Evolutionary conservation across 2,113 vertebrate genomes (phyloP).

Genomic region (Epinephelus lanceolatus): DNA sequence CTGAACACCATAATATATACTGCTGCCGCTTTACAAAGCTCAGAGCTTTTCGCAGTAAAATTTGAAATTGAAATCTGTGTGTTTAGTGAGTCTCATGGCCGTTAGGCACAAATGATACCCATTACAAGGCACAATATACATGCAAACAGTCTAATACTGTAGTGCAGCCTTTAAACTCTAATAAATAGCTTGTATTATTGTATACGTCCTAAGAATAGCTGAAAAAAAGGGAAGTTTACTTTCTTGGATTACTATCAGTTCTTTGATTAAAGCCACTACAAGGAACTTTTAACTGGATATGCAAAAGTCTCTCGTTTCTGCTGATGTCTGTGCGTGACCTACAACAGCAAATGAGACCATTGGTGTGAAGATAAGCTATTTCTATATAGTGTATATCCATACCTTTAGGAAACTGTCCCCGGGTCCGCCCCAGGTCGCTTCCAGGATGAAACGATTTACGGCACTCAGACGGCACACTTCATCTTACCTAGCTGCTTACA

Average conservation of each 20-base stretch:
- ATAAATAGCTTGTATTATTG: background rate
- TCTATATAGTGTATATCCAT: no score
- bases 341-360: no score
- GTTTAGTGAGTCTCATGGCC: background rate
- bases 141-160: background rate
- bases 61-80: background rate
- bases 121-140: background rate
- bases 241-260: background rate
- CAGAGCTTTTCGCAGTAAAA: background rate
- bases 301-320: no score
- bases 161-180: background rate
- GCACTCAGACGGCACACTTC: no score
- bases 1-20: background rate
- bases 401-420: no score
- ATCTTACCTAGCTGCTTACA: no score
- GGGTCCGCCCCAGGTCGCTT: no score
- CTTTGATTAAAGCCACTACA: background rate
- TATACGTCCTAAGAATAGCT: background rate
- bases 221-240: background rate
- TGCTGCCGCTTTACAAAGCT: background rate
- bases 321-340: no score
- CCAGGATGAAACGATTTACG: no score
- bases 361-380: no score
- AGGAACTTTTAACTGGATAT: no score
- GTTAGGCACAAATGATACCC: background rate